Evolutionary conservation across 2,888 invertebrate genomes (phyloP), one percentile per base, ranked within the genome.

Genomic region (Pyrochroa serraticornis): DNA sequence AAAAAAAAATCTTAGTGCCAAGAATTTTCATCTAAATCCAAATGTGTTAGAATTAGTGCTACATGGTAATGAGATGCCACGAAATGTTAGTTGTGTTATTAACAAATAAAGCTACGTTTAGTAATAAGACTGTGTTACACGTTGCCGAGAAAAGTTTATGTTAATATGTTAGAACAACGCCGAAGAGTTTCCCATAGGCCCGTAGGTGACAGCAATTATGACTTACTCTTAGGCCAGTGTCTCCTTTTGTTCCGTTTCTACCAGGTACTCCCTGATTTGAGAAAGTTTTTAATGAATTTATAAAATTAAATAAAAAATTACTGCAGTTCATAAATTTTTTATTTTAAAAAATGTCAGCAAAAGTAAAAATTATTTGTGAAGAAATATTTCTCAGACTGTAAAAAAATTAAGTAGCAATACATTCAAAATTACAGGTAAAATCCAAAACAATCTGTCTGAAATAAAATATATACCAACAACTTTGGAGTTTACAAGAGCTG

Each of bases 221-320:
- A 64, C 71, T 72, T 71, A 71, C 77, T 65, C 70, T 69, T 59
- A 64, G 65, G 52, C 77, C 82, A 58, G 76, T 77, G 44, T 78
- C 76, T 50, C 84, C 84, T 64, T 77, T 77, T 35, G 80, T 76
- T 58, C 82, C 82, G 62, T 81, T 79, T 68, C 77, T 76, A 60
- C 82, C 82, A 49, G 81, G 79, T 56, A 77, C 72, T 32, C 80
- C 80, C 80, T 80, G 74, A 36, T 39, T 34, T 34, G 10, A 46
- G 32, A 49, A 51, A 38, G 22, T 10, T 3, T 8, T n/a, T 10
- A 45, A 45, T 35, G 9, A 42, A 35, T 35, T 35, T 35, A 9
- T 3, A 22, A 22, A 22, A 22, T 22, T 22, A 22, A 22, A 5
- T 3, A n/a, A n/a, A n/a, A n/a, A n/a, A n/a, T n/a, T n/a, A n/a